Evolutionary conservation across 2,888 invertebrate genomes (phyloP), one percentile per base, ranked within the genome.

Genomic region (Troides oblongomaculatus): DNA sequence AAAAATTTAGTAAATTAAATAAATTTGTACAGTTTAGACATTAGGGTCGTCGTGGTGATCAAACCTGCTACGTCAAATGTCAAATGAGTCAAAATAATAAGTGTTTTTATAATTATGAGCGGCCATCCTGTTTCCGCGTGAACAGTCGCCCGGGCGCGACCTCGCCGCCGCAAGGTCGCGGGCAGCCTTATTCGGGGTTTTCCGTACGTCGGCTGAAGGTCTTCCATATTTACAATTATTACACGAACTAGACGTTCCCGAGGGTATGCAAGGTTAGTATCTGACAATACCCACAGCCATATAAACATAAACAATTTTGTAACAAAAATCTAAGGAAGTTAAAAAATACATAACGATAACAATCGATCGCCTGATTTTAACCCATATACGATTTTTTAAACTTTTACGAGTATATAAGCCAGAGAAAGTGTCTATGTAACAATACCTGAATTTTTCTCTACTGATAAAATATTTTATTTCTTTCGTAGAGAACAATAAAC

Each of bases 161-260:
- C 87, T 87, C 81, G 84, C 64, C 68, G 62, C 71, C 62, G 67
- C 88, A 87, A 88, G 89, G 89, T 85, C 83, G 80, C 76, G 80
- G 82, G 75, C 79, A 78, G 76, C 81, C 77, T 72, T 62, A 72
- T 86, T 84, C 81, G 84, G 85, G 83, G 81, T 79, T 88, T 89
- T 89, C 88, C 88, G 87, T 84, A 74, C 83, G 82, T 79, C 80
- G 84, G 80, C 84, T 80, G 85, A 87, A 88, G 88, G 85, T 86
- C 85, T 86, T 81, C 81, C 79, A 77, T 84, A 83, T 83, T 84
- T 81, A 83, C 84, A 81, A 80, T 76, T 79, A 76, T 77, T 77
- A 78, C 76, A 79, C 76, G 12, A 59, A 53, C 53, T 53, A 53
- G 18, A 4, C 18, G 12, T 53, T 18, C 53, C 10, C 46, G 46